phyloP scores from a whole-genome alignment of 2,888 invertebrate species.

The Neoascia interrupta region DNA sequence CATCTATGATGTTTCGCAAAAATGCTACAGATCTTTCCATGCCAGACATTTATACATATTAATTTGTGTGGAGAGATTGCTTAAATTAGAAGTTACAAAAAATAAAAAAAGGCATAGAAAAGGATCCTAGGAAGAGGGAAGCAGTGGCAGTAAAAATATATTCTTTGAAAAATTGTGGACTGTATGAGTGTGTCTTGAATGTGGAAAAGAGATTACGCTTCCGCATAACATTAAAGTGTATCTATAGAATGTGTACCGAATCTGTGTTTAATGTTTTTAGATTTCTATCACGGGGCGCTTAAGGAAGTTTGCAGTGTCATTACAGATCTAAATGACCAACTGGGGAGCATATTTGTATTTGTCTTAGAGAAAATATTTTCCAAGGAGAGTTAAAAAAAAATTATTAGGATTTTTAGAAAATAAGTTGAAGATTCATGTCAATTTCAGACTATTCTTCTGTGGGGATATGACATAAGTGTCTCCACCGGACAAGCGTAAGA shows the following conservation, averaged over 20 bases:
- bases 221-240: constrained; percentile 15
- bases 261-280: constrained; percentile 41
- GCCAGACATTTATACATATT: constrained; percentile 44
- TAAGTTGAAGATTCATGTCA: too few relatives aligned
- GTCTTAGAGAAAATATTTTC: too few relatives aligned
- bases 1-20: constrained; percentile 43
- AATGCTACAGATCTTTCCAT: constrained; percentile 13
- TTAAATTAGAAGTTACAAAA: constrained; percentile 14
- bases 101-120: constrained; percentile 5
- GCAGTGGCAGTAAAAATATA: too few relatives aligned
- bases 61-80: constrained; percentile 58
- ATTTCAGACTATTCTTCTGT: too few relatives aligned
- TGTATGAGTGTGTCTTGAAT: constrained; percentile 25
- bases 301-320: constrained; percentile 20
- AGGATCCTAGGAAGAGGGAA: constrained; percentile 29
- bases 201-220: constrained; percentile 35
- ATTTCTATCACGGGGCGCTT: constrained; percentile 32
- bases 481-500: too few relatives aligned
- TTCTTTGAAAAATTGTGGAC: constrained; percentile 42
- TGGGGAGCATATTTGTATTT: too few relatives aligned
- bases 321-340: too few relatives aligned
- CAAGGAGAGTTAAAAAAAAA: too few relatives aligned
- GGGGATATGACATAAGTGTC: too few relatives aligned
- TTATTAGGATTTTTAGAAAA: too few relatives aligned
- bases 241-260: constrained; percentile 35